Evolutionary conservation across 2,888 invertebrate species (phyloP).

Genomic region (Helicoverpa assulta): DNA sequence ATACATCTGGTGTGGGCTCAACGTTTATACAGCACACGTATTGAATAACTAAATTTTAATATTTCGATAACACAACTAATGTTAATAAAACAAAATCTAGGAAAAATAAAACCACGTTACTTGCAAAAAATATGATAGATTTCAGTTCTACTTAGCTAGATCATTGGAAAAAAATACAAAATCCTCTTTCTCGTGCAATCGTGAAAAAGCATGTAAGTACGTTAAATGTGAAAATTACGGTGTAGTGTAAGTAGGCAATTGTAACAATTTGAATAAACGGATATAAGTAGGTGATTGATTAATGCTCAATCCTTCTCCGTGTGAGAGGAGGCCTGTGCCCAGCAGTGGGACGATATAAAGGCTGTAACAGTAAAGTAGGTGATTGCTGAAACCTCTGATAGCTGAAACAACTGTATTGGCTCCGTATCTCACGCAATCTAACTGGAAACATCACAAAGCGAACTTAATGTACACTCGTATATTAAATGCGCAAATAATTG

Average conservation of each 20-base stretch:
- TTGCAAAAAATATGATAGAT: neutral
- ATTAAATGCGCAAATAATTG: constrained; percentile 49
- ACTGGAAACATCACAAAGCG: constrained; percentile 27
- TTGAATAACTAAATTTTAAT: neutral
- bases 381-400: constrained; percentile 2
- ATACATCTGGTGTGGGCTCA: constrained; percentile 31
- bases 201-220: no score
- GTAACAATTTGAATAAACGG: neutral
- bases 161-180: no score
- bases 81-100: neutral
- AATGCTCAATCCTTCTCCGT: no score
- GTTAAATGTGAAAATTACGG: no score
- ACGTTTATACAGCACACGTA: neutral
- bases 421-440: constrained; percentile 23
- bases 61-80: neutral
- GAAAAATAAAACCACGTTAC: neutral
- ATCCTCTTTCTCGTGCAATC: no score
- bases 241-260: no score
- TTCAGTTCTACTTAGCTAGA: neutral
- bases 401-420: constrained; percentile 35
- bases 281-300: no score
- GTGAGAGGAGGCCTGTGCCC: no score
- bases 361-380: no score
- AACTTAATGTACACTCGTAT: constrained; percentile 16
- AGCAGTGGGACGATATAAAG: no score